Percentiles rank a stretch among this genome's conserved stretches.
Conservation (phyloP, 2,113 vertebrate genomes). For the Hystrix cristata region DNA sequence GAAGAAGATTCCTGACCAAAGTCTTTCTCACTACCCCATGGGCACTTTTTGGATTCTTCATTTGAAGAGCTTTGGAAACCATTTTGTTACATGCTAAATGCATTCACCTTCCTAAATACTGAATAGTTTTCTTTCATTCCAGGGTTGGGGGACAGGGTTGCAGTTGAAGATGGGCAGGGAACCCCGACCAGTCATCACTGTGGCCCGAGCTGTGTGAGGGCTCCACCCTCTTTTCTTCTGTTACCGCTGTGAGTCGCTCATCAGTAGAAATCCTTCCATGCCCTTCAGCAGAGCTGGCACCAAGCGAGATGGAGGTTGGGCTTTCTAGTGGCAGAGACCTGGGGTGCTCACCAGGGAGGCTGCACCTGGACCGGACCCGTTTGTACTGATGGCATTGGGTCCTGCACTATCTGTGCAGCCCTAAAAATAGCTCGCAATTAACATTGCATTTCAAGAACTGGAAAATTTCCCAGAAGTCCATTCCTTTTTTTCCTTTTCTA, state of each 20-base stretch:
- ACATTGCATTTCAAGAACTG: constrained; percentile 94
- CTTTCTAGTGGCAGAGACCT: constrained; percentile 68
- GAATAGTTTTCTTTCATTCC: constrained; percentile 1
- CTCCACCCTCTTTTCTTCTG: constrained; percentile 31
- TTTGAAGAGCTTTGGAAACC: neutral
- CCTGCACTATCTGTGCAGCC: constrained; percentile 87
- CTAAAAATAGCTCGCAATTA: constrained; percentile 94
- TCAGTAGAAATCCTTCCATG: constrained; percentile 69
- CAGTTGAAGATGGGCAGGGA: neutral
- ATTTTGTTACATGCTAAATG: neutral
- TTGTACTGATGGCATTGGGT: constrained; percentile 85
- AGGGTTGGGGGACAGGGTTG: neutral
- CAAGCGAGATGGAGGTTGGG: constrained; percentile 44
- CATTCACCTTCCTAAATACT: neutral
- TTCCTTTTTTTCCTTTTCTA: constrained; percentile 90
- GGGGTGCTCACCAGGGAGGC: constrained; percentile 76
- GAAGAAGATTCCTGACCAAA: neutral
- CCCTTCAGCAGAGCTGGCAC: constrained; percentile 11
- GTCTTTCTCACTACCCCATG: neutral
- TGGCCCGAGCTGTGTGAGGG: neutral
- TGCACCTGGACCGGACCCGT: constrained; percentile 88
- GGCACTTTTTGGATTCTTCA: neutral
- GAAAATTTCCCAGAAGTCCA: constrained; percentile 95
- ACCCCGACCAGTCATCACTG: neutral
- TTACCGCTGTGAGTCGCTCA: constrained; percentile 56